Base-by-base conservation (phyloP, 2,888 invertebrate genomes). In the Brachypalpus laphriformis region DNA sequence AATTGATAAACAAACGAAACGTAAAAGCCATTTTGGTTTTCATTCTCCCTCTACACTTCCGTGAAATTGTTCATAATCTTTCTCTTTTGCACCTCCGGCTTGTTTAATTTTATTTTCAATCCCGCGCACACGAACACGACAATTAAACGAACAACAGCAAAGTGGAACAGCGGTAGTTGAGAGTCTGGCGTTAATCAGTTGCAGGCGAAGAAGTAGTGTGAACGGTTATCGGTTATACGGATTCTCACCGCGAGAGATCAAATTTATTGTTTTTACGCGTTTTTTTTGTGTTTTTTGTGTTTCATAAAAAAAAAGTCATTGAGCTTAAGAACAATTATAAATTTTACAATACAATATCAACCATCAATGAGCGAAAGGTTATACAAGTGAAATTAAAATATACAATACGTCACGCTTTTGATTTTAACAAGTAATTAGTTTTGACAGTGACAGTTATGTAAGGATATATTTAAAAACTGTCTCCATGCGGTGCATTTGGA, bases 151-250 rank as follows among this genome's bases (percentile, higher is more conserved):
- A 82, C 68, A 59, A 83, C 78, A 47, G 70, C 70, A 75, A 80
- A 83, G 83, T 80, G 83, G 80, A 83, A 80, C 68, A 74, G 63
- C 68, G 80, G 57, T 80, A 80, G 83, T 83, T 83, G 74, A 83
- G 80, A 74, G 57, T 68, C 57, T 80, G 70, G 42, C 74, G 57
- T 80, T 78, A 80, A 80, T 83, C 83, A 83, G 80, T 83, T 77
- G 83, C 87, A 72, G 80, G 75, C 70, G 81, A 87, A 87, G 87
- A 87, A 88, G 86, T 87, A 78, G 86, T 85, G 87, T 80, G 87
- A 77, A 87, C 81, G 87, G 87, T 82, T 87, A 86, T 87, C 88
- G 86, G 87, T 87, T 66, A 45, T 37, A 16, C 56, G 14, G 11
- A 78, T 47, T 74, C 37, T 59, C 54, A 56, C 20, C 8, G 68